Conservation (phyloP, 1,140 invertebrate genomes). For the Penaeus indicus region DNA sequence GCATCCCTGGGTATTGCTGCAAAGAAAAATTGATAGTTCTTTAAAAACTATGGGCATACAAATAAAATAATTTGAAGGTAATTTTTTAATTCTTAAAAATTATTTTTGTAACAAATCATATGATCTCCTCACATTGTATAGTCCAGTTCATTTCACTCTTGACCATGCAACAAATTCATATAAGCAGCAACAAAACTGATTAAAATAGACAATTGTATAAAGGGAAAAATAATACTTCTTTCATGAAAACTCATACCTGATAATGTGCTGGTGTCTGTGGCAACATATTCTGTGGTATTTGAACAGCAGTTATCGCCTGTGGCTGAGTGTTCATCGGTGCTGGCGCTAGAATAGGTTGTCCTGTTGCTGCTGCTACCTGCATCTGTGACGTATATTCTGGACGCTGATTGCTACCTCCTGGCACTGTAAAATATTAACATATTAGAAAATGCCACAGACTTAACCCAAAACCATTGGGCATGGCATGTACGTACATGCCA, state of each 20-base stretch:
- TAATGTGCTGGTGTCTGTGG: constrained; percentile 57
- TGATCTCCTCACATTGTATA: no score
- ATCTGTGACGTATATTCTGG: constrained; percentile 79
- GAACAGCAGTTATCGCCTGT: constrained; percentile 47
- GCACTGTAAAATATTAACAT: constrained; percentile 32
- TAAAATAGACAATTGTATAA: no score
- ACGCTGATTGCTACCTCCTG: constrained; percentile 72
- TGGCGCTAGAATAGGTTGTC: constrained; percentile 84
- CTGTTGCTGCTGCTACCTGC: constrained; percentile 82
- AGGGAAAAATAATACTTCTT: neutral
- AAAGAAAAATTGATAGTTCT: neutral
- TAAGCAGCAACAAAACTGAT: no score
- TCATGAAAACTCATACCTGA: constrained; percentile 38
- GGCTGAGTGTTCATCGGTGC: constrained; percentile 72
- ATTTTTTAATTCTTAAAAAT: no score
- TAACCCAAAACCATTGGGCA: no score
- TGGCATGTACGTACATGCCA: no score
- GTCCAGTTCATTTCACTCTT: no score
- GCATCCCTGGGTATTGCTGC: constrained; percentile 62
- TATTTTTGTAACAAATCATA: no score
- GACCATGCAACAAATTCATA: no score
- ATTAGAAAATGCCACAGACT: constrained; percentile 18
- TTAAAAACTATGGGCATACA: no score
- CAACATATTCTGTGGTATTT: constrained; percentile 66
- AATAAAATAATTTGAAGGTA: no score